Conservation (phyloP, 2,888 invertebrate genomes). For the Macropis europaea region DNA sequence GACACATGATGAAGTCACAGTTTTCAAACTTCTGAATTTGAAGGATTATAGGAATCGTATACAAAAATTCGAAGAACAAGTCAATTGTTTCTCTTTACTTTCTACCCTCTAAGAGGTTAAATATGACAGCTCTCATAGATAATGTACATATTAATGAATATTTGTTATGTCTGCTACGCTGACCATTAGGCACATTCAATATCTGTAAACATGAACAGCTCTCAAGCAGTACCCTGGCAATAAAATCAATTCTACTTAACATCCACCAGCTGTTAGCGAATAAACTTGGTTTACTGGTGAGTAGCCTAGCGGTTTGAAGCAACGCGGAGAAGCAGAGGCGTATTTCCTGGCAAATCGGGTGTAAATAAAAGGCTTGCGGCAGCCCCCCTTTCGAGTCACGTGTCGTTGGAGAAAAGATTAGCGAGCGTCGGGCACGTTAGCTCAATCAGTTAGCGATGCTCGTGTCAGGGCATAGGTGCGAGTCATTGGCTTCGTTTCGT, state of each 20-base stretch:
- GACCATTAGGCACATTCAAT: neutral
- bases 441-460: conserved; percentile 46
- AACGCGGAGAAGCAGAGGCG: neutral
- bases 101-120: too few relatives aligned
- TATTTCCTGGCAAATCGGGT: conserved; percentile 5
- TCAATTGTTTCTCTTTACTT: too few relatives aligned
- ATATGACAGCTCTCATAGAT: too few relatives aligned
- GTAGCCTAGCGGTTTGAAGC: neutral
- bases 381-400: conserved; percentile 31
- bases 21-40: too few relatives aligned
- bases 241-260: conserved; percentile 7
- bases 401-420: conserved; percentile 47
- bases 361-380: conserved; percentile 11
- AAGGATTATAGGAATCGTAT: too few relatives aligned
- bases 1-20: too few relatives aligned
- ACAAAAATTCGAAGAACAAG: too few relatives aligned
- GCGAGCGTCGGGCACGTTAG: conserved; percentile 34
- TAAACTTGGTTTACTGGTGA: too few relatives aligned
- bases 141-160: too few relatives aligned
- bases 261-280: neutral
- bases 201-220: too few relatives aligned
- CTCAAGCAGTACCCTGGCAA: too few relatives aligned
- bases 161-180: too few relatives aligned
- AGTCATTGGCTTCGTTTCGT: conserved; percentile 42
- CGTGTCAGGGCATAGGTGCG: conserved; percentile 1